phyloP scores from a whole-genome alignment of 2,888 invertebrate genomes.

The Himalopsyche anomala region DNA sequence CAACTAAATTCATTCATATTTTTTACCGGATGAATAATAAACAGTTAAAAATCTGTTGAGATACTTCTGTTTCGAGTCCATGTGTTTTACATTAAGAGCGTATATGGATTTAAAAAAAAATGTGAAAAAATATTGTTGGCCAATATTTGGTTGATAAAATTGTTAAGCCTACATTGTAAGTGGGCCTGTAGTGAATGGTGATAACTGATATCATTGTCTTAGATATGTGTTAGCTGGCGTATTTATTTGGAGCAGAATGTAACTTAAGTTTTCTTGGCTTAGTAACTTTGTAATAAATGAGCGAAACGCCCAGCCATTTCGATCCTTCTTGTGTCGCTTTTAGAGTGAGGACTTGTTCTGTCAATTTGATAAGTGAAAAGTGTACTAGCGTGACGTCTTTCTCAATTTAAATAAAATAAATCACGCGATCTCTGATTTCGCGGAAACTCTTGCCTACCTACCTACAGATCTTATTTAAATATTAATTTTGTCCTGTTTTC shows the following conservation, averaged over 20 bases:
- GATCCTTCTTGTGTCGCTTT: constrained; percentile 23
- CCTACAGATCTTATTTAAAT: background rate
- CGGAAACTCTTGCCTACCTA: background rate
- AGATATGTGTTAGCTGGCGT: too few relatives aligned
- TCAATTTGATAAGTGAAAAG: constrained; percentile 34
- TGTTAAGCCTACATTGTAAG: too few relatives aligned
- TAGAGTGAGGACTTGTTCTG: constrained; percentile 11
- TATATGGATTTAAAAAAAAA: too few relatives aligned
- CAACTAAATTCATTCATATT: too few relatives aligned
- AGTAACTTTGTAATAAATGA: background rate
- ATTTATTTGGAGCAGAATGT: background rate
- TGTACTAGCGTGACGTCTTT: constrained; percentile 10
- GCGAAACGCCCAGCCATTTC: background rate
- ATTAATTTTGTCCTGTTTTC: background rate
- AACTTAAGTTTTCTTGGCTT: constrained; percentile 7
- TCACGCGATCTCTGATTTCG: background rate
- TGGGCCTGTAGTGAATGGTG: too few relatives aligned
- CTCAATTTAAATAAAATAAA: constrained; percentile 20
- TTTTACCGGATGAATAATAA: too few relatives aligned
- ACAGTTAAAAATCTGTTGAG: too few relatives aligned
- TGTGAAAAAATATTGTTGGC: too few relatives aligned
- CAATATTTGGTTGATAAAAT: too few relatives aligned
- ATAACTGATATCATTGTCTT: too few relatives aligned
- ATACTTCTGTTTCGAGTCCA: too few relatives aligned
- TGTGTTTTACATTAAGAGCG: too few relatives aligned